Conservation (phyloP, 2,888 invertebrate genomes). For the Drosophila sordidapex region DNA sequence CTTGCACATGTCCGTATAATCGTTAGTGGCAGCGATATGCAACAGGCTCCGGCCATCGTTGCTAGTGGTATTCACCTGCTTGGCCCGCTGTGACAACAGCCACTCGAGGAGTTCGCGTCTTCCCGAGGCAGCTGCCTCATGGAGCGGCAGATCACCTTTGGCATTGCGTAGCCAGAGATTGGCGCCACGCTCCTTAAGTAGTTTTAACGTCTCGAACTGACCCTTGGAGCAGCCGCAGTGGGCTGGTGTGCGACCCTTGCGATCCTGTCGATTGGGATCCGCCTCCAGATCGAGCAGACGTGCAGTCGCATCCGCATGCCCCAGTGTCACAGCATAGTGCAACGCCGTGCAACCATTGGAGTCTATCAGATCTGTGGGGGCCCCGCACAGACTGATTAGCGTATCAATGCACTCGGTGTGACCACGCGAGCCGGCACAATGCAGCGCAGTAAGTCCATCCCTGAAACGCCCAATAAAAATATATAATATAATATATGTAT, state of each 20-base stretch:
- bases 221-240: slow-evolving; percentile 98
- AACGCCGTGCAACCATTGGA: slow-evolving; percentile 97
- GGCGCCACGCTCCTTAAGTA: slow-evolving; percentile 90
- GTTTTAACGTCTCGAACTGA: slow-evolving; percentile 93
- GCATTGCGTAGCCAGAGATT: slow-evolving; percentile 97
- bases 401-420: slow-evolving; percentile 96
- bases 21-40: slow-evolving; percentile 97
- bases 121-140: slow-evolving; percentile 97
- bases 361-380: slow-evolving; percentile 95
- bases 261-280: slow-evolving; percentile 96
- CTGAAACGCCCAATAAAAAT: slow-evolving; percentile 85
- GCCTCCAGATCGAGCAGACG: slow-evolving; percentile 95
- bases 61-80: slow-evolving; percentile 94
- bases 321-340: slow-evolving; percentile 98
- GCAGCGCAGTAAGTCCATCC: slow-evolving; percentile 97
- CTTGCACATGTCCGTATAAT: slow-evolving; percentile 97
- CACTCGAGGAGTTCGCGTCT: slow-evolving; percentile 94
- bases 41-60: slow-evolving; percentile 96
- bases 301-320: slow-evolving; percentile 97
- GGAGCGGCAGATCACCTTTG: slow-evolving; percentile 96
- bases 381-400: slow-evolving; percentile 93
- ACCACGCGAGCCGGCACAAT: slow-evolving; percentile 98
- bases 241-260: slow-evolving; percentile 95
- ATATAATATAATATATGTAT: neutral
- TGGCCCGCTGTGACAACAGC: slow-evolving; percentile 93